Evolutionary conservation across 2,113 vertebrate genomes (phyloP), one percentile per base, ranked within the genome.

Genomic region (Tragelaphus buxtoni): DNA sequence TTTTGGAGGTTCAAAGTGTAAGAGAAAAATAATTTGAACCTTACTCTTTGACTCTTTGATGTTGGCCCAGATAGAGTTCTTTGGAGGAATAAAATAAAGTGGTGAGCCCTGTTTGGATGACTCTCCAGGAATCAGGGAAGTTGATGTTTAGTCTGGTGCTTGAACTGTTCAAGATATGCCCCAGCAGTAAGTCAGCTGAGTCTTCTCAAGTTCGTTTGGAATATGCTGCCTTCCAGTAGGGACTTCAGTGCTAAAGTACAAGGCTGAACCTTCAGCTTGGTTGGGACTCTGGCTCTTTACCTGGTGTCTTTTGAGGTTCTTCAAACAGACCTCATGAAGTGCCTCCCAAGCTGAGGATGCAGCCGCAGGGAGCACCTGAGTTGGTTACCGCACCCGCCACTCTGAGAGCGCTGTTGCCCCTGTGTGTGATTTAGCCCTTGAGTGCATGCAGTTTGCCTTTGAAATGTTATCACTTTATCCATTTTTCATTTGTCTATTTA

Each of bases 181-280:
- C 5, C 4, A 47, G 39, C 5, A 47, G 4, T 58, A 28, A n/a
- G 3, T 80, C 51, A 24, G 20, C 3, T 18, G 56, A n/a, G 2
- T 24, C 28, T 58, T 56, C 9, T 92, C 3, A 6, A 17, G 5
- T 58, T 65, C 47, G 12, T 60, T 58, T 32, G 72, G 45, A 35
- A 63, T 2, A 26, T 0, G 1, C 2, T 49, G 9, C 17, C n/a
- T 9, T 61, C 1, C 6, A 35, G 6, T 5, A 56, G 28, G 9
- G 35, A 42, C 4, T 17, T n/a, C 11, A 17, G n/a, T 18, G 45
- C 61, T 60, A 11, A 55, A 16, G 8, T 8, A 18, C n/a, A 30
- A n/a, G 47, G 5, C 1, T 32, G 22, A 58, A 14, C 2, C 32
- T 85, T 32, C 2, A 13, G 35, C 9, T 17, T 56, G 5, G 47